Evolutionary conservation across 2,888 invertebrate genomes (phyloP), one percentile per base, ranked within the genome.

Genomic region (Macroteleia sp.): DNA sequence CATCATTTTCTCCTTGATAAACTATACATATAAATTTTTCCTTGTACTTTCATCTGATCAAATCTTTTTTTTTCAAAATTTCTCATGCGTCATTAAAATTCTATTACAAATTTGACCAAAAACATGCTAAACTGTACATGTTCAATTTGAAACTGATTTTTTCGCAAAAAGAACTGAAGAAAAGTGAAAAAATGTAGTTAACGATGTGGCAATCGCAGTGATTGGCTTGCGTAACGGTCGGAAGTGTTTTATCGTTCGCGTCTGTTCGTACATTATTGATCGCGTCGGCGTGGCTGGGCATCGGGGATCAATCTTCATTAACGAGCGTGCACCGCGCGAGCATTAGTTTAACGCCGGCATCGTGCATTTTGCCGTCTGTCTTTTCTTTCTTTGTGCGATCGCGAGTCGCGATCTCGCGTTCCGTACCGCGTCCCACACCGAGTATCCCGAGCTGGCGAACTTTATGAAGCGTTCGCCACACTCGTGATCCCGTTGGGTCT

Each of bases 261-360:
- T 36, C 42, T 28, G 52, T 54, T 25, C 44, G 54, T 54, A 28
- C 56, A 57, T 39, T 62, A 61, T 71, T 41, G 61, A 61, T 62
- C 19, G 70, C 52, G 52, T 42, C 44, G 28, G 54, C 56, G 62
- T 48, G 25, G 56, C 19, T 9, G 41, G 10, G 36, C 57, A 62
- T 48, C 56, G 48, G 42, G 22, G 41, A 71, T 71, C 71, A 62
- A 56, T 62, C 62, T 64, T 64, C 64, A 73, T 73, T 62, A 64
- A 73, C 48, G 32, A 42, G 54, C 22, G n/a, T 19, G 17, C 46
- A 19, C 32, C 34, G 46, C n/a, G 36, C 22, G 52, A 44, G n/a
- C 41, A 42, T 19, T 39, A 16, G 22, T 44, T 52, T 32, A 19
- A 3, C 20, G 16, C 22, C 44, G 34, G 54, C 54, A 54, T 66